Evolutionary conservation across 2,888 invertebrate species (phyloP), one percentile per base, ranked within the genome.

Genomic region (Ephialtes manifestator): DNA sequence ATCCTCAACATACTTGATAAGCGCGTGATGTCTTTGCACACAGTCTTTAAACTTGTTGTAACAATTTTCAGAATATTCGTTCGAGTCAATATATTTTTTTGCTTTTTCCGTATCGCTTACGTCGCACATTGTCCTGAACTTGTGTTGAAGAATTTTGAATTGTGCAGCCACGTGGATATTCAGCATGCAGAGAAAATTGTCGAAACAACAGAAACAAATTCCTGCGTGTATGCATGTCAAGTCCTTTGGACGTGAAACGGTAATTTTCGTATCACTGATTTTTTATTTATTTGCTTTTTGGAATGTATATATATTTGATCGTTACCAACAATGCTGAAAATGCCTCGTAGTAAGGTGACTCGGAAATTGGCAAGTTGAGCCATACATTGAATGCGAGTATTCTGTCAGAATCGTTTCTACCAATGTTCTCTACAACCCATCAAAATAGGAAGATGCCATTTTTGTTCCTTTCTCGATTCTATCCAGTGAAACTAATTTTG

Each of bases 131-230:
- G 43, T 48, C 28, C 51, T 78, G 53, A 90, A 53, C 67, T 84
- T 60, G 31, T 87, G 55, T 60, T 87, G 87, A 31, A 90, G 70
- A 35, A 90, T 88, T 28, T 85, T 83, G 70, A 91, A 90, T 77
- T 90, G 88, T 1, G 81, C 86, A 11, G 87, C 86, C 1, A 79
- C 83, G 55, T 88, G 87, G 2, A 89, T 74, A 55, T 87, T 89
- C 1, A 86, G 43, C 11, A 89, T 51, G 39, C 86, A 82, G 11
- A 90, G 43, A 10, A 88, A 80, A 78, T 84, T 90, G 63, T 90
- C 90, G 60, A 90, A 90, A 79, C 89, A 89, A 43, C 87, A 86
- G 76, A 88, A 89, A 58, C 87, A 86, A 5, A 88, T n/a, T 20
- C 88, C 89, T 0, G 74, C 31, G 46, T 88, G 85, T 3, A 84